phyloP scores from a whole-genome alignment of 2,113 vertebrate species.

The Apistogramma diplotaenia region DNA sequence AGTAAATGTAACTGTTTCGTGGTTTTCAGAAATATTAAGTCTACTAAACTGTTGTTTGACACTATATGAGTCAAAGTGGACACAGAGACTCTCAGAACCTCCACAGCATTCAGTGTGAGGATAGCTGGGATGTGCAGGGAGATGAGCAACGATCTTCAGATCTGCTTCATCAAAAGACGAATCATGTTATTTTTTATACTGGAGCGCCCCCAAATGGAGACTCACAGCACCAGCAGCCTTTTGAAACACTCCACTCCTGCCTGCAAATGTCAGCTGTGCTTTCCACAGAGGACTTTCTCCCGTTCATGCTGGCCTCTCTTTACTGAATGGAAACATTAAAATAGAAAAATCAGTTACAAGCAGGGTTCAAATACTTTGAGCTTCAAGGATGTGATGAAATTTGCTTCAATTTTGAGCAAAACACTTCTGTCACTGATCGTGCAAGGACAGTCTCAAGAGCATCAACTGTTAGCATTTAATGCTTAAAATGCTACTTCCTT shows the following conservation, averaged over 20 bases:
- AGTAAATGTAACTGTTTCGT: too few relatives aligned
- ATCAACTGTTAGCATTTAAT: too few relatives aligned
- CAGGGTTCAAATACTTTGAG: background rate
- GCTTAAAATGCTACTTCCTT: too few relatives aligned
- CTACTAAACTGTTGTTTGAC: too few relatives aligned
- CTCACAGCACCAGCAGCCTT: fast-evolving
- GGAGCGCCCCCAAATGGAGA: background rate
- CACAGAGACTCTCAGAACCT: too few relatives aligned
- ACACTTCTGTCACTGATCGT: too few relatives aligned
- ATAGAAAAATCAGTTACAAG: background rate
- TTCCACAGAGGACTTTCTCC: fast-evolving
- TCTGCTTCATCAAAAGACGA: background rate
- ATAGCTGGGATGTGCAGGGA: background rate
- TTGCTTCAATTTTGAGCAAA: too few relatives aligned
- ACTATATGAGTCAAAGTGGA: too few relatives aligned
- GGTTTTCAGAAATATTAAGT: too few relatives aligned
- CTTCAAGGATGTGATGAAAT: background rate
- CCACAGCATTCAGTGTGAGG: too few relatives aligned
- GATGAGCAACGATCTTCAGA: background rate
- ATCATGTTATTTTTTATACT: background rate
- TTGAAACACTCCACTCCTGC: background rate
- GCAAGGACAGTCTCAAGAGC: too few relatives aligned
- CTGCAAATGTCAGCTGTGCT: too few relatives aligned
- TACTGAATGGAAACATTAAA: background rate
- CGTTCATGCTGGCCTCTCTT: background rate